phyloP scores from a whole-genome alignment of 2,888 invertebrate species.

The Dioctria rufipes region DNA sequence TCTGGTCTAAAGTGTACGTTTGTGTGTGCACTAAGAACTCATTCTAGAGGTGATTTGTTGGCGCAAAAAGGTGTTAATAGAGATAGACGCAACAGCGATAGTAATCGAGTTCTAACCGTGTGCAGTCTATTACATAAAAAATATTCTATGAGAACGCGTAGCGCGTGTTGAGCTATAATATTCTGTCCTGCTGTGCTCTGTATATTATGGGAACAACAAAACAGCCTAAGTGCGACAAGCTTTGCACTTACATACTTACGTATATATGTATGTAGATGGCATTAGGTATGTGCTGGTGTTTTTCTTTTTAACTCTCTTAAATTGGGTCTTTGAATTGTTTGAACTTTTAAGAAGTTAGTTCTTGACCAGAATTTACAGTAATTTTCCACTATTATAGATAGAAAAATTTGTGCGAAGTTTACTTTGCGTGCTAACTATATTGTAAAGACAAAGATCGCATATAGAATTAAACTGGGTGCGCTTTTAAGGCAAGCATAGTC shows the following conservation, averaged over 20 bases:
- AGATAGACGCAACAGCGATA: background rate
- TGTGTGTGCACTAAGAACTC: constrained; percentile 3
- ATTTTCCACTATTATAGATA: constrained; percentile 37
- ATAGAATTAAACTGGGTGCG: constrained; percentile 58
- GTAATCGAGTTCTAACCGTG: constrained; percentile 16
- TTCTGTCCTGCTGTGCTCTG: too few species aligned
- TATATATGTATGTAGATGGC: background rate
- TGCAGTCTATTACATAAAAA: background rate
- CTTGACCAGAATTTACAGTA: constrained; percentile 61
- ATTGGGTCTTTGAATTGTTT: constrained; percentile 60
- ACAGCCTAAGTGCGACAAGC: constrained; percentile 25
- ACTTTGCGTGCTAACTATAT: background rate
- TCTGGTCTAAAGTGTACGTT: background rate
- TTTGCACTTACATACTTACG: background rate
- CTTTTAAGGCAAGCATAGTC: constrained; percentile 60
- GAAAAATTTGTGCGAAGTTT: constrained; percentile 9
- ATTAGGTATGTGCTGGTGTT: constrained; percentile 37
- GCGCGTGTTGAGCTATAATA: too few species aligned
- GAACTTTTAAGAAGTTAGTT: constrained; percentile 61
- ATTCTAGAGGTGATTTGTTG: constrained; percentile 2
- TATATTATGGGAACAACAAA: background rate
- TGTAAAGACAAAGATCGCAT: background rate
- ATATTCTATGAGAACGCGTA: constrained; percentile 22
- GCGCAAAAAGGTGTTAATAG: constrained; percentile 37
- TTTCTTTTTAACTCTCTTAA: constrained; percentile 25